Evolutionary conservation across 2,888 invertebrate genomes (phyloP).

Genomic region (Nomada ferruginata): DNA sequence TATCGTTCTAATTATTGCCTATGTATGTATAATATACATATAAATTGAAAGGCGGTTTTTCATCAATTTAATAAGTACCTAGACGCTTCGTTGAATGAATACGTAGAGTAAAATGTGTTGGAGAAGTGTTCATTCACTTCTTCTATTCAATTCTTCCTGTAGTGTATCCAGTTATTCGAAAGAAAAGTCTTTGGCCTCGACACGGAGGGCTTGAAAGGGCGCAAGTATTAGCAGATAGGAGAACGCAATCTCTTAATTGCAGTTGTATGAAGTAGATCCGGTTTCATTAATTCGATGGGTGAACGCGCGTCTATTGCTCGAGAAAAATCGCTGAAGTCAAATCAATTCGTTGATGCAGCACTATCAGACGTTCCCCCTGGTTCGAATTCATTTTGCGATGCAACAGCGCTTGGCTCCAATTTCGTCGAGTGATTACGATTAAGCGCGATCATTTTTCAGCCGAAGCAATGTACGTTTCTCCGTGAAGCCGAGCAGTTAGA

Average conservation of each 20-base stretch:
- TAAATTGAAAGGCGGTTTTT: too few relatives aligned
- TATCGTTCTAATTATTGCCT: too few relatives aligned
- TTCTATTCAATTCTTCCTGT: too few relatives aligned
- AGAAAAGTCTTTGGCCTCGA: too few relatives aligned
- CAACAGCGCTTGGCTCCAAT: slow-evolving; percentile 11
- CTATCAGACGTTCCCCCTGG: not conserved
- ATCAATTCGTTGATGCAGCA: slow-evolving; percentile 9
- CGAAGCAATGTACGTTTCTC: slow-evolving; percentile 29
- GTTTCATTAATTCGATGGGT: not conserved
- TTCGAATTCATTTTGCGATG: slow-evolving; percentile 27
- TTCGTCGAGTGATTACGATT: slow-evolving; percentile 45
- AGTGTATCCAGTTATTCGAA: too few relatives aligned
- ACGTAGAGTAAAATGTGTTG: too few relatives aligned
- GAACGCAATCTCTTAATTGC: not conserved
- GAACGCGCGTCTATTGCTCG: not conserved
- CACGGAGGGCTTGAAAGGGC: too few relatives aligned
- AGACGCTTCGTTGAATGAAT: too few relatives aligned
- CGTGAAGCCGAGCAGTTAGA: slow-evolving; percentile 37
- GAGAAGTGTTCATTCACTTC: too few relatives aligned
- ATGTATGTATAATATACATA: too few relatives aligned
- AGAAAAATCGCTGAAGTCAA: not conserved
- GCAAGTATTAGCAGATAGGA: too few relatives aligned
- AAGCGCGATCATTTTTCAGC: slow-evolving; percentile 45
- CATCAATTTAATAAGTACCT: too few relatives aligned
- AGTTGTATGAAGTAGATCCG: not conserved